These are phyloP conservation scores for Oceanodroma leucorhoa DNA, from an alignment of 2,797 vertebrate species.

Conservation along the genomic window DNA sequence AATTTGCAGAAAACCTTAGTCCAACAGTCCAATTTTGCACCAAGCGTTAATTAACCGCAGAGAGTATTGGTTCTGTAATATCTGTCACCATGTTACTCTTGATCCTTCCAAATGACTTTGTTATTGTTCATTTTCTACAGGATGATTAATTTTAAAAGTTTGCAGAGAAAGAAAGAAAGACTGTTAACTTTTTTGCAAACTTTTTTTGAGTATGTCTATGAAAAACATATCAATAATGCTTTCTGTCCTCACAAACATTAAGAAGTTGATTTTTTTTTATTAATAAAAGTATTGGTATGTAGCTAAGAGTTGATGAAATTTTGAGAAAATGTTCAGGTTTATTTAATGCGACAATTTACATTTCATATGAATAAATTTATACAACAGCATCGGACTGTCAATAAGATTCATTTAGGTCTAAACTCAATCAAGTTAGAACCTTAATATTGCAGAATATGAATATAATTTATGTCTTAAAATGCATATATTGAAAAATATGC, in stretches of 20 bases:
- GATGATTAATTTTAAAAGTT: background rate
- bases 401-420: background rate
- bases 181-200: background rate
- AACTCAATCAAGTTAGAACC: constrained; percentile 9
- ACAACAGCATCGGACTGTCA: background rate
- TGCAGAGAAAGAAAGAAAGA: background rate
- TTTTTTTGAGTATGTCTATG: background rate
- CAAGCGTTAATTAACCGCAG: background rate
- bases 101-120: background rate
- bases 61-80: background rate
- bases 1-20: background rate
- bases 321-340: background rate
- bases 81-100: background rate
- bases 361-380: constrained; percentile 29
- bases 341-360: constrained; percentile 16
- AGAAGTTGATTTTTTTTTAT: background rate
- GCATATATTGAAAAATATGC: background rate
- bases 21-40: background rate
- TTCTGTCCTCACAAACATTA: background rate
- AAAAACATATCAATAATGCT: background rate
- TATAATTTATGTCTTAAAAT: background rate
- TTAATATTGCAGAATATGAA: background rate
- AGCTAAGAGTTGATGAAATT: background rate
- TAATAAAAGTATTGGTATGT: background rate
- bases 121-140: background rate